phyloP scores from a whole-genome alignment of 1,140 invertebrate species.

The Drosophila paulistorum region DNA sequence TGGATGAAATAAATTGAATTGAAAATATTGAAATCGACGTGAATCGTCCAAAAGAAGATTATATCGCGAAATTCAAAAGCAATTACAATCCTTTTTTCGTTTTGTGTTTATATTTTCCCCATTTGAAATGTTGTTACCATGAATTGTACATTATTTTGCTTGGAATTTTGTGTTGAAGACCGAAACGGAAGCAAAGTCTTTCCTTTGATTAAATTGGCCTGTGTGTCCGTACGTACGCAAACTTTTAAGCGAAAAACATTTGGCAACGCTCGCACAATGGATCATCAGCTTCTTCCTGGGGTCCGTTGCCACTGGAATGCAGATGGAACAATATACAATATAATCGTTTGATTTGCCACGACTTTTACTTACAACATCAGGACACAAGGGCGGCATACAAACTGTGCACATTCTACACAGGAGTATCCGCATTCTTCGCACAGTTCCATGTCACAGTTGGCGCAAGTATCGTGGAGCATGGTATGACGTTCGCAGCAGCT shows the following conservation, averaged over 20 bases:
- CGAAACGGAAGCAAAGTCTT: not conserved
- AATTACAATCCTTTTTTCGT: no score
- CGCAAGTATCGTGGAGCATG: conserved; percentile 56
- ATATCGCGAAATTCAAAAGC: no score
- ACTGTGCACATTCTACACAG: conserved; percentile 62
- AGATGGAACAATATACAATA: not conserved
- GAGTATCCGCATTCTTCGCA: conserved; percentile 77
- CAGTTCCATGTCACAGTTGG: conserved; percentile 59
- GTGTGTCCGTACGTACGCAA: no score
- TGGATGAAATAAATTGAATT: no score
- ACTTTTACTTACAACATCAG: conserved; percentile 64
- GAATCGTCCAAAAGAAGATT: no score
- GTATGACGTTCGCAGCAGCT: conserved; percentile 59
- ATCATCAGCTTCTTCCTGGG: conserved; percentile 31
- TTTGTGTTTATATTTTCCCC: no score
- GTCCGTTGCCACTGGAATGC: conserved; percentile 41
- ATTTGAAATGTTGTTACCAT: no score
- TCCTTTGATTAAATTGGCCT: not conserved
- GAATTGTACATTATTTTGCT: not conserved
- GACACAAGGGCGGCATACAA: conserved; percentile 68
- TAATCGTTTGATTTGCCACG: no score
- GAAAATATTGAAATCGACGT: no score
- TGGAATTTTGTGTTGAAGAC: conserved; percentile 14
- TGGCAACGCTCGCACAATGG: conserved; percentile 65
- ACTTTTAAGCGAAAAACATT: conserved; percentile 46